Percentiles rank a stretch among this genome's conserved stretches.
Evolutionary conservation across 2,888 invertebrate genomes (phyloP).

Genomic region (Stenotaenia linearis): DNA sequence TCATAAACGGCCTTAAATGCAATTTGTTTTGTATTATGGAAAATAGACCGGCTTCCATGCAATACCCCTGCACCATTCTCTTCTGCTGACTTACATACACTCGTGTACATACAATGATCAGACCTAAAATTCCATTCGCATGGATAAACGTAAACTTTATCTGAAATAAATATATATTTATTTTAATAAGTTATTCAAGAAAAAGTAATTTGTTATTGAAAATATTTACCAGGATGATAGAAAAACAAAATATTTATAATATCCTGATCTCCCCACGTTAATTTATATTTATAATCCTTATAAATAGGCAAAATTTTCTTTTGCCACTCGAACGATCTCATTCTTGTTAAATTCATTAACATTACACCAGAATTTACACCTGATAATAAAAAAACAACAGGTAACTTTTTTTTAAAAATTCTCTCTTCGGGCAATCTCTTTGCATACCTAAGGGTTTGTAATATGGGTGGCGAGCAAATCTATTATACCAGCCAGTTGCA

Average conservation of each 20-base stretch:
- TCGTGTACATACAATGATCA: constrained; percentile 94
- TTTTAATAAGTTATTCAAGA: constrained; percentile 13
- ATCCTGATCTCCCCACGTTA: constrained; percentile 98
- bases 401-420: too few relatives aligned
- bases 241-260: constrained; percentile 86
- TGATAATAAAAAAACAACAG: constrained; percentile 43
- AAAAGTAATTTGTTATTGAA: too few relatives aligned
- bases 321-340: constrained; percentile 80
- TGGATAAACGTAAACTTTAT: constrained; percentile 68
- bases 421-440: too few relatives aligned
- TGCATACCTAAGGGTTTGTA: constrained; percentile 71
- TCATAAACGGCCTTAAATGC: constrained; percentile 68
- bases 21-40: constrained; percentile 79
- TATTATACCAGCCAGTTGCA: constrained; percentile 91
- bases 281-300: constrained; percentile 72
- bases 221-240: constrained; percentile 61
- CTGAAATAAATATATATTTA: constrained; percentile 48
- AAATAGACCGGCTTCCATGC: constrained; percentile 82
- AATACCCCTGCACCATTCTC: constrained; percentile 69
- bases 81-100: constrained; percentile 69
- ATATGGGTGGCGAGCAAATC: constrained; percentile 91
- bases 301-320: constrained; percentile 76
- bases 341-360: constrained; percentile 91
- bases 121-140: constrained; percentile 89
- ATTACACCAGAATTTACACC: constrained; percentile 96